Conservation (phyloP, 2,113 vertebrate genomes). For the Scytalopus superciliaris region DNA sequence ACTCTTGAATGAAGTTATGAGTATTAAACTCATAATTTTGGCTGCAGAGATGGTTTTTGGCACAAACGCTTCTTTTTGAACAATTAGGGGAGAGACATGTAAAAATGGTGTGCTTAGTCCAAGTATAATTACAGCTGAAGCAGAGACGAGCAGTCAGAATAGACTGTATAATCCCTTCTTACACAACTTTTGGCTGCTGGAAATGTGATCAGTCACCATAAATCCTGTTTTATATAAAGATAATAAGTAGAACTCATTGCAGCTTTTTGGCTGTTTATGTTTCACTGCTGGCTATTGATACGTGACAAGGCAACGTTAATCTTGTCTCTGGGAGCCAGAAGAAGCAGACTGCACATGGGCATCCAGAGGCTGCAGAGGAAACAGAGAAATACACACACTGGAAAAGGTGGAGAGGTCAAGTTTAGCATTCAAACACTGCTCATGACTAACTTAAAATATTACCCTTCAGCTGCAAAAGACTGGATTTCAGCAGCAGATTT, state of each 20-base stretch:
- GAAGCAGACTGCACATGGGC: slow-evolving; percentile 1
- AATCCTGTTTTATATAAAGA: slow-evolving; percentile 12
- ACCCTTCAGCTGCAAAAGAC: slow-evolving; percentile 14
- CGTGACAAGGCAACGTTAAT: background rate
- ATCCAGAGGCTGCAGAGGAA: slow-evolving; percentile 40
- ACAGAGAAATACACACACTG: slow-evolving; percentile 29
- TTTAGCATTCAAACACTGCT: slow-evolving; percentile 31
- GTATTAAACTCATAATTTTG: background rate
- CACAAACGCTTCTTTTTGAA: background rate
- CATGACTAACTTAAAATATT: slow-evolving; percentile 55
- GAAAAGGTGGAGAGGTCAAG: slow-evolving; percentile 52
- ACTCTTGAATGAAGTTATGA: background rate
- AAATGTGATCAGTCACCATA: slow-evolving; percentile 11
- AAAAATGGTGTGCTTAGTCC: background rate
- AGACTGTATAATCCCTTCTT: background rate
- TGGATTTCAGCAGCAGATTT: slow-evolving; percentile 54
- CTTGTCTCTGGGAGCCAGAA: background rate
- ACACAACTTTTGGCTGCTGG: slow-evolving; percentile 2
- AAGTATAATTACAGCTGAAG: background rate
- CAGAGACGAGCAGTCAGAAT: background rate
- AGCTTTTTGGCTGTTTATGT: slow-evolving; percentile 31
- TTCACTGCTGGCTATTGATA: background rate
- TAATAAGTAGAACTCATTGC: background rate
- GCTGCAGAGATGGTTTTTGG: background rate
- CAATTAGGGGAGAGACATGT: background rate